phyloP scores from a whole-genome alignment of 2,888 invertebrate genomes.

The Dolomedes plantarius region DNA sequence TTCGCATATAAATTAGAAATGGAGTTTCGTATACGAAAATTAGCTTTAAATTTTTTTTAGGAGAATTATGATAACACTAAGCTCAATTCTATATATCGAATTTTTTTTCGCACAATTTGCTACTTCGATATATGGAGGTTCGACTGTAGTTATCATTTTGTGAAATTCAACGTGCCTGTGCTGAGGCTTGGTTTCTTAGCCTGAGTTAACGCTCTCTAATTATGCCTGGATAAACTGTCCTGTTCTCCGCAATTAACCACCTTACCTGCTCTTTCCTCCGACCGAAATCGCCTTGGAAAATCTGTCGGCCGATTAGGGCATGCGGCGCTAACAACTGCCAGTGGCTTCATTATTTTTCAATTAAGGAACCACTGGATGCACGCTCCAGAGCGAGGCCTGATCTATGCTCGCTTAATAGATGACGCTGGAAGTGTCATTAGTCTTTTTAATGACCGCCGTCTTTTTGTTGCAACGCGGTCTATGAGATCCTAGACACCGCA shows the following conservation, averaged over 20 bases:
- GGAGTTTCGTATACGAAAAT: too few relatives aligned
- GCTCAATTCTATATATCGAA: too few relatives aligned
- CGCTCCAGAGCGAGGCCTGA: too few relatives aligned
- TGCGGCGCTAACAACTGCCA: conserved; percentile 19
- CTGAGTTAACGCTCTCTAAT: neutral
- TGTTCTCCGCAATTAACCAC: neutral
- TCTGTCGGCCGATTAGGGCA: neutral
- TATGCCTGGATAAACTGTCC: neutral
- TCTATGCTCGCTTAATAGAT: conserved; percentile 46
- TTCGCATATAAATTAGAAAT: too few relatives aligned
- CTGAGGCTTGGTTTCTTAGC: neutral
- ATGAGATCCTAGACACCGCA: too few relatives aligned
- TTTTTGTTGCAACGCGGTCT: too few relatives aligned
- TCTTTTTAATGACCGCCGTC: conserved; percentile 40
- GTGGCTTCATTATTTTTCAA: conserved; percentile 64
- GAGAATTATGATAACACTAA: too few relatives aligned
- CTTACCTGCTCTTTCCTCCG: neutral
- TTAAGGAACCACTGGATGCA: conserved; percentile 25
- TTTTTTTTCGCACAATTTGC: too few relatives aligned
- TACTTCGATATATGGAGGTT: too few relatives aligned
- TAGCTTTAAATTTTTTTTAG: too few relatives aligned
- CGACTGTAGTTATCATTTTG: too few relatives aligned
- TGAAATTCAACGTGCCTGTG: too few relatives aligned
- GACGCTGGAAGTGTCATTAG: conserved; percentile 43
- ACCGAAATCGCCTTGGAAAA: neutral